Evolutionary conservation across 2,797 vertebrate species (phyloP).

Genomic region (Prunella strophiata): DNA sequence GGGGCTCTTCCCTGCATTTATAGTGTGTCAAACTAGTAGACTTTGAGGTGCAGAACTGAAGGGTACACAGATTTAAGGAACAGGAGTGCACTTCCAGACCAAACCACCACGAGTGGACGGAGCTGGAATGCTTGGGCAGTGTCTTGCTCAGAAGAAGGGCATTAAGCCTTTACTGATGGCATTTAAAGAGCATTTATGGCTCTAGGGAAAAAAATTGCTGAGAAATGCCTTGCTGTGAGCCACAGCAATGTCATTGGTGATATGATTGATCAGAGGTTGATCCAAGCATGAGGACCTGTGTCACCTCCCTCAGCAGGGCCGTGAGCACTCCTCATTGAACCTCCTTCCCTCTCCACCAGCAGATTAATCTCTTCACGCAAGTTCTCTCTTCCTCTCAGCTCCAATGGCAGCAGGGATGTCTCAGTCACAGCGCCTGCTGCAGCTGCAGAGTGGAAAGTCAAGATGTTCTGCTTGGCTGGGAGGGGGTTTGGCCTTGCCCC

Average conservation of each 20-base stretch:
- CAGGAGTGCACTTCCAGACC: neutral
- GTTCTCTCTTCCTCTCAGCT: constrained; percentile 23
- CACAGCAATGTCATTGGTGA: neutral
- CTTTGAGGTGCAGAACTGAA: neutral
- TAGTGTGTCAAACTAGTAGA: neutral
- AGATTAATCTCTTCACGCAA: neutral
- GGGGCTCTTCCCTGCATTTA: neutral
- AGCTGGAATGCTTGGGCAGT: neutral
- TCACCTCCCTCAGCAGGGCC: neutral
- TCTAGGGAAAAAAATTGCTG: neutral
- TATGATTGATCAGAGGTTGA: neutral
- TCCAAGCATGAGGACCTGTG: neutral
- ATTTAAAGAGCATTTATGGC: neutral
- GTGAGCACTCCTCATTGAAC: neutral
- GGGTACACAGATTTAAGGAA: neutral
- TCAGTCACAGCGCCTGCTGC: neutral
- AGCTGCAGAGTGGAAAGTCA: constrained; percentile 64
- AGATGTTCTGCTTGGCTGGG: constrained; percentile 51
- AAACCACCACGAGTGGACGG: neutral
- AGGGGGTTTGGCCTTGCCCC: constrained; percentile 82
- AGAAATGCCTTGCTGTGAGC: neutral
- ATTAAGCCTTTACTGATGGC: neutral
- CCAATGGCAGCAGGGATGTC: constrained; percentile 38
- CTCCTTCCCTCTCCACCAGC: neutral
- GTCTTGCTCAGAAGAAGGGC: neutral